phyloP scores from a whole-genome alignment of 2,797 vertebrate genomes.

The Alcedo quadribrachys region DNA sequence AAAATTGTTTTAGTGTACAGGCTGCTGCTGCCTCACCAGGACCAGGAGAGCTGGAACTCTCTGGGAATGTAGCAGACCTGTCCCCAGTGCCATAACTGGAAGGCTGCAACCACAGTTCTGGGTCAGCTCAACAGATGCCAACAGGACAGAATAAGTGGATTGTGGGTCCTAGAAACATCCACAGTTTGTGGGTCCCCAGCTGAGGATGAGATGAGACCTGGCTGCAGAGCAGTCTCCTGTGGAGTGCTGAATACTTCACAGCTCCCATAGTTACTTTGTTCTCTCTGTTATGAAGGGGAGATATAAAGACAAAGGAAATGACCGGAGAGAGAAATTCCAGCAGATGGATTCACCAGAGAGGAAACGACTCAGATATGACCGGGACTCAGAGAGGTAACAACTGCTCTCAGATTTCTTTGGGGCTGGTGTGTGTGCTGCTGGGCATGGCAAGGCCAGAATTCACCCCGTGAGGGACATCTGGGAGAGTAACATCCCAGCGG shows the following conservation, averaged over 20 bases:
- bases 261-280: neutral
- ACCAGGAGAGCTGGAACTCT: neutral
- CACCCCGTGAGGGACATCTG: neutral
- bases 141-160: neutral
- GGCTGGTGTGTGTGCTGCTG: neutral
- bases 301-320: slow-evolving; percentile 79
- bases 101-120: neutral
- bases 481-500: neutral
- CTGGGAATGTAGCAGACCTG: neutral
- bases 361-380: slow-evolving; percentile 75
- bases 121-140: neutral
- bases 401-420: neutral
- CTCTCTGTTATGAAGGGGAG: slow-evolving; percentile 72
- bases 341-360: slow-evolving; percentile 80
- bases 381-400: slow-evolving; percentile 74
- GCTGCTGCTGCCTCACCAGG: neutral
- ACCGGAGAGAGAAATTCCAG: slow-evolving; percentile 77
- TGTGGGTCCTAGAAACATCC: neutral
- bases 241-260: neutral
- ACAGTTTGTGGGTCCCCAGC: neutral
- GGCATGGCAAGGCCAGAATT: neutral
- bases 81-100: neutral
- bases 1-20: neutral
- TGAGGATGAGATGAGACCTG: neutral
- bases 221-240: neutral